Base-by-base conservation (phyloP, 2,888 invertebrate species). In the Onthophagus sagittarius region DNA sequence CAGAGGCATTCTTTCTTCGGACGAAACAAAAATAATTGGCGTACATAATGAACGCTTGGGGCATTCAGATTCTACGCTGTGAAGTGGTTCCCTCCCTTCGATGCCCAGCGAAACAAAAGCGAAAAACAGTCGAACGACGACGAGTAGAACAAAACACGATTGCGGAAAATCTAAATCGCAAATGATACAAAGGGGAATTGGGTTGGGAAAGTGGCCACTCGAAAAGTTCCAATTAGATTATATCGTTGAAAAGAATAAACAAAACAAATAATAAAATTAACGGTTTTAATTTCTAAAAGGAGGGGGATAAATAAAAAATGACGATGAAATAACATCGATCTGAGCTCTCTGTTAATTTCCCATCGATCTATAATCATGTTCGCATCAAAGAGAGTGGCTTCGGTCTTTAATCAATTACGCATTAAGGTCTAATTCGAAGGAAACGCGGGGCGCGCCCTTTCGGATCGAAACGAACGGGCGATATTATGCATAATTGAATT, bases 141-240 rank as follows among this genome's bases (percentile, higher is more conserved):
- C 23, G 32, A 23, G 23, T 11, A 67, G 23, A 31, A 67, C 67
- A 67, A 69, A 75, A 79, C 78, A 78, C 77, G 79, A 80, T 80
- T 79, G 80, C 75, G 75, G 79, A 79, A 81, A 80, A 82, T 82
- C 80, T 81, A 80, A 82, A 82, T 82, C 80, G 81, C 82, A 81
- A 81, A 81, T 80, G 80, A 81, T 77, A 80, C 80, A 82, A 82
- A 81, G 81, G 78, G 78, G 23, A 23, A 23, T 23, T 23, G 2
- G 23, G 77, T 79, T n/a, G 23, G 67, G 78, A 81, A 81, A 80
- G 39, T 53, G 39, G 39, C 39, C 6, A 53, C 39, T 53, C 39
- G 39, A 53, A 53, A 11, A 11, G 11, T 53, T 53, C 39, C 39
- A 53, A 53, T 53, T 53, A 53, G 6, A 11, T 53, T 53, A 53